Percentiles rank a stretch among this genome's conserved stretches.
phyloP scores from a whole-genome alignment of 2,113 vertebrate genomes.

The Nansenia antarctica region DNA sequence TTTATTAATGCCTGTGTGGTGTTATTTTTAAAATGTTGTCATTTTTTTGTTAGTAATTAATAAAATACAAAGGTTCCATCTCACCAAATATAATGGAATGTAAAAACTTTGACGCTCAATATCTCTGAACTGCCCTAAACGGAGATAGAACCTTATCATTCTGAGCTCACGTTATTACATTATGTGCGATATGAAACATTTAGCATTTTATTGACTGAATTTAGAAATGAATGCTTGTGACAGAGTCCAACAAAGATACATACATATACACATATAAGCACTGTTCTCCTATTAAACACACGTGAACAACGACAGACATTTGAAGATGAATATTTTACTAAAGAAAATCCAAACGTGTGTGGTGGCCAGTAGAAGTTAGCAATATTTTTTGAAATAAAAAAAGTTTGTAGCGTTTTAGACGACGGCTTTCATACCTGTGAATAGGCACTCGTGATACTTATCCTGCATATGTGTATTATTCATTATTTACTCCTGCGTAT shows the following conservation, averaged over 20 bases:
- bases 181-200: neutral
- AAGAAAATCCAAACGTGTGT: neutral
- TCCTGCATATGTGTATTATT: neutral
- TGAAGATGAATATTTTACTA: slow-evolving; percentile 18
- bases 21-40: slow-evolving; percentile 20
- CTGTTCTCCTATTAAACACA: neutral
- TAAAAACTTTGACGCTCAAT: too few relatives aligned
- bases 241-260: too few relatives aligned
- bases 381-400: slow-evolving; percentile 46
- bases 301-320: neutral
- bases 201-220: neutral
- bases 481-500: neutral
- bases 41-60: too few relatives aligned
- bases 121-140: too few relatives aligned
- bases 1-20: too few relatives aligned
- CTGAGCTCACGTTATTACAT: neutral
- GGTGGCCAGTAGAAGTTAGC: slow-evolving; percentile 6
- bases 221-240: too few relatives aligned
- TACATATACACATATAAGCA: too few relatives aligned
- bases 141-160: too few relatives aligned
- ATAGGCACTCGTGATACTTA: neutral
- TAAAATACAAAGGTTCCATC: too few relatives aligned
- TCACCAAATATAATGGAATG: too few relatives aligned
- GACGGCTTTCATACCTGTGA: neutral
- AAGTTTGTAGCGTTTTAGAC: neutral